Base-by-base conservation (phyloP, 2,113 vertebrate genomes). In the Stomatorhinus ivindoensis region DNA sequence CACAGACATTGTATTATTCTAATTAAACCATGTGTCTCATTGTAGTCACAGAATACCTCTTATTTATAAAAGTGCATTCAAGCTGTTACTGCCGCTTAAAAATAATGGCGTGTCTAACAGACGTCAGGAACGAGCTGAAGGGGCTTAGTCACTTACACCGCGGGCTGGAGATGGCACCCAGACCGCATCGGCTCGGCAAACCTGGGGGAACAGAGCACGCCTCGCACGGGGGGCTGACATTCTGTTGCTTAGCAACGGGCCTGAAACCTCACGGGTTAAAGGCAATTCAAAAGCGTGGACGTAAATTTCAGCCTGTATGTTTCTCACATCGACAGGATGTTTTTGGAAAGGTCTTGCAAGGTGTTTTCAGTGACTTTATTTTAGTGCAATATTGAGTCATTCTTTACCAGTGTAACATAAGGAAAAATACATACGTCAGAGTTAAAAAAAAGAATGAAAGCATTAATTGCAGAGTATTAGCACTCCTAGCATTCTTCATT, bases 221-320 rank as follows among this genome's bases (percentile, higher is more conserved):
- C 88, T 44, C 94, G 93, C 93, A 87, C 69, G 92, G 86, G 86
- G 92, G 94, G 93, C 95, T 93, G 92, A 91, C 88, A 91, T 91
- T 94, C 92, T 94, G 95, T 96, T 95, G 94, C 95, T 91, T 95
- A 95, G 95, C 94, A 95, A 96, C 95, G 91, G 91, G 90, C 92
- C 73, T 92, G 91, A 93, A 91, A 92, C 94, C 90, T 87, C 73
- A 90, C 1, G 89, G 89, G 92, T 93, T 94, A 93, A 92, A 93
- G 93, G 51, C 73, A 55, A 35, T 89, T 89, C 73, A 89, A 83
- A 73, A 89, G 73, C 88, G n/a, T 2, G 13, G 48, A 55, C 69
- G 13, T 50, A 89, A 27, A 82, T 82, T 55, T 39, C 17, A 6
- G 31, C 47, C 88, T 2, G 4, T 53, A 21, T 13, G 21, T 46